Base-by-base conservation (phyloP, 2,888 invertebrate genomes). In the Pegoplata infirma region DNA sequence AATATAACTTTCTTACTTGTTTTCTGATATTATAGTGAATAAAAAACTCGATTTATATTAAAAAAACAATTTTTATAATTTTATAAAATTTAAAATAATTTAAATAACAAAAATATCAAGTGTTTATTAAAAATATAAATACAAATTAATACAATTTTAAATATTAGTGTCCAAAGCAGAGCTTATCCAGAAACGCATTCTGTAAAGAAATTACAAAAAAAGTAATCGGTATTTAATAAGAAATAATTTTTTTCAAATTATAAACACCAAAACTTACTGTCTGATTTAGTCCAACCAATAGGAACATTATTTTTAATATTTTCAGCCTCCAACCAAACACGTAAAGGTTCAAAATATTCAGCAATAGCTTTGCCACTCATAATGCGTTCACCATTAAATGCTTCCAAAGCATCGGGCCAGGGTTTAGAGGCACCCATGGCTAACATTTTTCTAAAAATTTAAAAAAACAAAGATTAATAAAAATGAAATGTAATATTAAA, bases 331-430 rank as follows among this genome's bases (percentile, higher is more conserved):
- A 96, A 90, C 95, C 95, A 96, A 49, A 94, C 92, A 72, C 93
- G 91, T 7, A 97, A 89, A 0, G 96, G 96, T 80, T 92, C 91
- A 89, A 96, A 97, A 89, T 95, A 96, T 86, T 96, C 95, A 76
- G 96, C 88, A 0, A 97, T 91, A 0, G 94, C 94, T 66, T 92
- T 92, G 10, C 94, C 94, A 76, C 93, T 92, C 94, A 97, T 95
- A 67, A 91, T 91, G 83, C 94, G 90, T 85, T 93, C 92, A 0
- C 96, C 96, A 0, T 95, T 96, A 32, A 97, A 91, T 6, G 91
- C 92, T 86, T 95, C 93, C 92, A 98, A 92, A 73, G 95, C 96
- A 83, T 97, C 96, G n/a, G 93, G 94, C 95, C 96, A 96, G 0
- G 94, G 94, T 82, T 91, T 92, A 0, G 95, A 94, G 0, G 93